phyloP scores from a whole-genome alignment of 2,113 vertebrate species.

The Psittacus erithacus region DNA sequence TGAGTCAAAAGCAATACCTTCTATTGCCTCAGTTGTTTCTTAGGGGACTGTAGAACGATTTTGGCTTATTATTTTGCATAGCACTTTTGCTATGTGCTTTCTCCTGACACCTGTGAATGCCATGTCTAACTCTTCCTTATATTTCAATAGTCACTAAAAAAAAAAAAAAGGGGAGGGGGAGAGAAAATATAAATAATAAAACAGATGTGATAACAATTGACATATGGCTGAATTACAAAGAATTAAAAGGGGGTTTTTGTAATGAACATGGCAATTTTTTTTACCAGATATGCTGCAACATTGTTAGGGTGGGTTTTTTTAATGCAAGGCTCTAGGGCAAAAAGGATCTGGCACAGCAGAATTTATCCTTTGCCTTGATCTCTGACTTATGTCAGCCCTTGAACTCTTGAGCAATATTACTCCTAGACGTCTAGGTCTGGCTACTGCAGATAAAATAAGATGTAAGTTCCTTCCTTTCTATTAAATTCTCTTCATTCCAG shows the following conservation, averaged over 20 bases:
- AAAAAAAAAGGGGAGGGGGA: rapidly evolving
- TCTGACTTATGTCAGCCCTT: neutral
- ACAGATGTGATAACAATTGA: neutral
- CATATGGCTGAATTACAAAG: neutral
- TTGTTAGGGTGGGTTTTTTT: neutral
- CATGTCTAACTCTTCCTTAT: neutral
- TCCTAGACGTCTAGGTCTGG: neutral
- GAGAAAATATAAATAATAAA: neutral
- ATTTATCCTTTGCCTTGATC: neutral
- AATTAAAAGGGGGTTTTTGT: neutral
- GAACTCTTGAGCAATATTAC: neutral
- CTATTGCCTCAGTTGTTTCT: neutral
- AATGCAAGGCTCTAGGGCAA: neutral
- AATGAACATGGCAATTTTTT: neutral
- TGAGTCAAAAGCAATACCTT: neutral
- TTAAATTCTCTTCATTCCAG: neutral
- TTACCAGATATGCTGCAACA: neutral
- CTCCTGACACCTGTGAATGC: neutral
- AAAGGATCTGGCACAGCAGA: neutral
- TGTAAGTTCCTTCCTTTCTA: neutral
- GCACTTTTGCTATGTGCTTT: neutral
- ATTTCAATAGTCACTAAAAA: neutral
- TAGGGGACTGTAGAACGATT: neutral
- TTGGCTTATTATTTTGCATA: neutral
- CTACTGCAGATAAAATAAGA: neutral